These are phyloP conservation scores for Centropus unirufus DNA, from an alignment of 2,113 vertebrate species.

Conservation along the genomic window DNA sequence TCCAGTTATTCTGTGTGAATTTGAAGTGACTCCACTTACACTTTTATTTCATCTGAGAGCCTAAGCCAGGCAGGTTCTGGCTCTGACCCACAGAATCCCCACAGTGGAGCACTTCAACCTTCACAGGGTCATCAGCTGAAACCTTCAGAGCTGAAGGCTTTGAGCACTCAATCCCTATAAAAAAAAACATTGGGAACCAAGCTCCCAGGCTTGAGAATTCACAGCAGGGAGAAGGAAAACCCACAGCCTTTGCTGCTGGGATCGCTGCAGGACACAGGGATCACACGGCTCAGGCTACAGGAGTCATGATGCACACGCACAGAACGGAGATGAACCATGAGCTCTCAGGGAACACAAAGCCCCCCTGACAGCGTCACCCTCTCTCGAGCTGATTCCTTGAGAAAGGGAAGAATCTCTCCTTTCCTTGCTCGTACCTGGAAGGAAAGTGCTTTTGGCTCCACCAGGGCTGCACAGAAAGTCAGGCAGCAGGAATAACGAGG, in stretches of 20 bases:
- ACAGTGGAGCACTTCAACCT: not conserved
- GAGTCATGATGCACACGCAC: not conserved
- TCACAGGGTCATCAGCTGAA: not conserved
- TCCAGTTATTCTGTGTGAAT: not conserved
- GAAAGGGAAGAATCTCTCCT: not conserved
- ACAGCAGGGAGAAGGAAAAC: not conserved
- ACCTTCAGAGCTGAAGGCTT: not conserved
- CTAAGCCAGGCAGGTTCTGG: not conserved
- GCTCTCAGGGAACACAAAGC: not conserved
- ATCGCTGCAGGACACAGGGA: not conserved
- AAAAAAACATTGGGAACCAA: not conserved
- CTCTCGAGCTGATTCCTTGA: not conserved
- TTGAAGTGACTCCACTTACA: not conserved
- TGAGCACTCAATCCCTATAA: not conserved
- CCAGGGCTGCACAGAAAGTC: not conserved
- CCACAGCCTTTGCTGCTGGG: not conserved
- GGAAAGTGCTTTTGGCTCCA: not conserved
- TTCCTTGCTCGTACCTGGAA: not conserved
- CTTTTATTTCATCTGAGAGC: not conserved
- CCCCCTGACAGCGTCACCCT: not conserved
- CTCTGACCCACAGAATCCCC: not conserved
- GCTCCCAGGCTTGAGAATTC: not conserved
- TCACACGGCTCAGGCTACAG: conserved; percentile 10
- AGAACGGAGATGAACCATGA: not conserved
- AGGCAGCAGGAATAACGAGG: not conserved